Evolutionary conservation across 2,888 invertebrate species (phyloP).

Genomic region (Leptinotarsa tumamoca): DNA sequence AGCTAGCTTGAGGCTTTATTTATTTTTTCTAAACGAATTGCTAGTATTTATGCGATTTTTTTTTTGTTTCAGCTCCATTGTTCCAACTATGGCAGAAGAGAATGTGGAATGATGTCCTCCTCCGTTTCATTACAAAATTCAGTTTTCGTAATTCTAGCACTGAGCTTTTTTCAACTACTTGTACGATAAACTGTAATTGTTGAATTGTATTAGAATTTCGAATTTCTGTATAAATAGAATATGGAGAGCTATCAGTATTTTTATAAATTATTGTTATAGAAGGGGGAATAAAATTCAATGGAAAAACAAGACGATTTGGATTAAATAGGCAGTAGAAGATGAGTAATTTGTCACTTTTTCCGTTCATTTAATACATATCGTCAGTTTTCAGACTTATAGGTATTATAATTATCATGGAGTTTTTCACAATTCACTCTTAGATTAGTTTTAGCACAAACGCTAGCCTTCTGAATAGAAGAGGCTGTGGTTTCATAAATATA

Average conservation of each 20-base stretch:
- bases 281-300: background rate
- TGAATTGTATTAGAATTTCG: conserved; percentile 8
- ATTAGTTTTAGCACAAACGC: background rate
- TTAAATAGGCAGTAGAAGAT: background rate
- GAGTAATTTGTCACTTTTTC: background rate
- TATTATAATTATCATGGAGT: background rate
- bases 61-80: conserved; percentile 61
- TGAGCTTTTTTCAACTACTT: conserved; percentile 18
- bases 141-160: conserved; percentile 16
- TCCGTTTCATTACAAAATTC: conserved; percentile 17
- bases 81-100: conserved; percentile 57
- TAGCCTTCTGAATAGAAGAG: background rate
- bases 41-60: background rate
- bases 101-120: conserved; percentile 54
- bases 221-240: conserved; percentile 17
- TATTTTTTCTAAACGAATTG: too few species aligned
- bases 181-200: conserved; percentile 13
- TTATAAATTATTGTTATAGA: conserved; percentile 5
- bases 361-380: background rate
- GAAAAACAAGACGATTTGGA: conserved; percentile 3
- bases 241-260: conserved; percentile 17
- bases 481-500: conserved; percentile 1
- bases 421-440: conserved; percentile 2
- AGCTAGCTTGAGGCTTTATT: too few species aligned
- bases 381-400: background rate